These are phyloP conservation scores for Kryptopterus vitreolus DNA, from an alignment of 2,797 vertebrate genomes.

Conservation along the genomic window DNA sequence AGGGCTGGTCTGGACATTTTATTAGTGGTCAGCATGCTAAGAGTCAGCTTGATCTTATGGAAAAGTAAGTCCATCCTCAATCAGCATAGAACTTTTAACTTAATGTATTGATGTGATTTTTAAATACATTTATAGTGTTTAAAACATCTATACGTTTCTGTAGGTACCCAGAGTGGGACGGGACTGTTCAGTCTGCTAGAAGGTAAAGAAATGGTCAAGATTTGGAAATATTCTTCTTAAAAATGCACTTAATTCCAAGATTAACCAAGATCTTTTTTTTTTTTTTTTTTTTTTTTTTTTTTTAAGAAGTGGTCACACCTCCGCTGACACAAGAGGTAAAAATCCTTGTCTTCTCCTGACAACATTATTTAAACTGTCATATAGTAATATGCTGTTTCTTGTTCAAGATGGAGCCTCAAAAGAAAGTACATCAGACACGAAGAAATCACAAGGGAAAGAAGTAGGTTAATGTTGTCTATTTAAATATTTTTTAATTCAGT, in stretches of 20 bases:
- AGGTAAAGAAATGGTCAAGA: conserved; percentile 58
- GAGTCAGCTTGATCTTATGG: conserved; percentile 69
- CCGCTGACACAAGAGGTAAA: conserved; percentile 32
- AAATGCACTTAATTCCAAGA: not conserved
- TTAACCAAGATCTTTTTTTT: not conserved
- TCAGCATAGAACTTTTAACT: not conserved
- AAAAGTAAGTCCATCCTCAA: conserved; percentile 59
- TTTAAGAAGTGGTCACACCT: conserved; percentile 29
- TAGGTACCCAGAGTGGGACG: conserved; percentile 76
- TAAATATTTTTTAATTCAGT: not conserved
- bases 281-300: conserved; percentile 13
- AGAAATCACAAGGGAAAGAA: not conserved
- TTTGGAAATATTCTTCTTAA: not conserved
- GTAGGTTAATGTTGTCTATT: conserved; percentile 8
- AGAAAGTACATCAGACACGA: not conserved
- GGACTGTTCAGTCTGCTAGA: conserved; percentile 60
- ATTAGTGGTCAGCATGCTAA: conserved; percentile 68
- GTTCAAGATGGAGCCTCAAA: not conserved
- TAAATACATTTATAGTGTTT: not conserved
- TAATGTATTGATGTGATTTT: not conserved
- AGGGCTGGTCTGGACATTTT: conserved; percentile 72
- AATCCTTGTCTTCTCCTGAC: not conserved
- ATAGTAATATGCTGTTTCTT: not conserved
- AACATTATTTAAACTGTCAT: not conserved
- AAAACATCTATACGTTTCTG: not conserved